Conservation (phyloP, 2,888 invertebrate species). For the Autographa gamma region DNA sequence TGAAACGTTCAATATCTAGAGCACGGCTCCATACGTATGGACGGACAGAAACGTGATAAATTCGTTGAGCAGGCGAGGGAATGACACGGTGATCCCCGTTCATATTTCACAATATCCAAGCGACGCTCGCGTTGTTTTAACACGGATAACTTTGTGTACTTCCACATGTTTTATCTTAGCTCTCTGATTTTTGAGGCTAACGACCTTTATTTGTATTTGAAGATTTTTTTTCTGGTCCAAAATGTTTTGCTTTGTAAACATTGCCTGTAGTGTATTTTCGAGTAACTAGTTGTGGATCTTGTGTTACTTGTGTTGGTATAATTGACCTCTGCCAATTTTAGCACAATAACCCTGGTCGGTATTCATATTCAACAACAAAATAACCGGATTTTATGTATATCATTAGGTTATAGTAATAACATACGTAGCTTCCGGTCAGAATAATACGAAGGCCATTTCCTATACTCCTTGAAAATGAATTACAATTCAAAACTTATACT, state of each 20-base stretch:
- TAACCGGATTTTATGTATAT: conserved; percentile 29
- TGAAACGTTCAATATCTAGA: conserved; percentile 62
- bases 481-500: conserved; percentile 46
- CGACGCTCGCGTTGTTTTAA: conserved; percentile 69
- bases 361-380: conserved; percentile 29
- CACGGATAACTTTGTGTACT: conserved; percentile 68
- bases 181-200: conserved; percentile 45
- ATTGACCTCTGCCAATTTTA: conserved; percentile 16
- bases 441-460: conserved; percentile 39
- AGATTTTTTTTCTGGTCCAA: background rate
- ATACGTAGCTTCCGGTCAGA: conserved; percentile 33
- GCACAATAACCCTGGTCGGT: conserved; percentile 23
- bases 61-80: conserved; percentile 73
- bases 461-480: conserved; percentile 46
- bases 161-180: conserved; percentile 58
- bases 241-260: background rate
- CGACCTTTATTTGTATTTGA: conserved; percentile 21
- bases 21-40: conserved; percentile 65
- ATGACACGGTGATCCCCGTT: conserved; percentile 77
- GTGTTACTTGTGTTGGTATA: background rate
- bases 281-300: background rate
- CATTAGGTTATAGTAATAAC: conserved; percentile 34
- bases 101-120: conserved; percentile 82
- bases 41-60: conserved; percentile 76
- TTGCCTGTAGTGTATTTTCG: background rate